These are phyloP conservation scores for Ibidorhyncha struthersii DNA, from an alignment of 2,113 vertebrate genomes.

Conservation along the genomic window DNA sequence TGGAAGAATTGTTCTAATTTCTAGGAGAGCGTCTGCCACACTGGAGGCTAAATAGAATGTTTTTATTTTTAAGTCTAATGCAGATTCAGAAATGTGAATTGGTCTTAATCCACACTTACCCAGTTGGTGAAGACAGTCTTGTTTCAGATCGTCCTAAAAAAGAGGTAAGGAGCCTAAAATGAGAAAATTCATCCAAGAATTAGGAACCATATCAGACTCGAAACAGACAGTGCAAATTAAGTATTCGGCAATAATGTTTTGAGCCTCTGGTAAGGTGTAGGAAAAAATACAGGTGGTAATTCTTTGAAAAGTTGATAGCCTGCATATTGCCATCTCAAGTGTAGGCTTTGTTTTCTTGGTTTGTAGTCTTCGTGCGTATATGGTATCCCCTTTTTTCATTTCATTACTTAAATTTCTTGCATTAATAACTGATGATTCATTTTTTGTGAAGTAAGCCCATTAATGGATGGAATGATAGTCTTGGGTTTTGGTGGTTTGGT, in stretches of 20 bases:
- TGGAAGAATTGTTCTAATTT: neutral
- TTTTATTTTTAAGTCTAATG: constrained; percentile 86
- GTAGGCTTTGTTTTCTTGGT: neutral
- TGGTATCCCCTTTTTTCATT: neutral
- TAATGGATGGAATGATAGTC: neutral
- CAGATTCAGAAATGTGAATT: constrained; percentile 98
- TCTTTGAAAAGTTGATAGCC: neutral
- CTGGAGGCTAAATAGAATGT: neutral
- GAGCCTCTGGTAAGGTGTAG: neutral
- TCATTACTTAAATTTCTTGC: neutral
- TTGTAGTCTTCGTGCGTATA: neutral
- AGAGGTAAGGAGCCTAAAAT: constrained; percentile 79
- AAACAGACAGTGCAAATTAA: neutral
- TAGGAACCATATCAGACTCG: neutral
- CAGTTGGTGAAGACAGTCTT: constrained; percentile 93
- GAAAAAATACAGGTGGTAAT: neutral
- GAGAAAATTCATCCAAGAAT: neutral
- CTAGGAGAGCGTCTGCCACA: neutral
- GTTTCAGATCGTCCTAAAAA: constrained; percentile 96
- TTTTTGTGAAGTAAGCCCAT: neutral
- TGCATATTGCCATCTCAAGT: neutral
- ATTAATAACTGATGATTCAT: neutral
- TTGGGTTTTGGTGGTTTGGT: neutral
- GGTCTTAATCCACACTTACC: constrained; percentile 94
- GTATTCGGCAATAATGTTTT: neutral